Base-by-base conservation (phyloP, 2,888 invertebrate species). In the Willowsia nigromaculata region DNA sequence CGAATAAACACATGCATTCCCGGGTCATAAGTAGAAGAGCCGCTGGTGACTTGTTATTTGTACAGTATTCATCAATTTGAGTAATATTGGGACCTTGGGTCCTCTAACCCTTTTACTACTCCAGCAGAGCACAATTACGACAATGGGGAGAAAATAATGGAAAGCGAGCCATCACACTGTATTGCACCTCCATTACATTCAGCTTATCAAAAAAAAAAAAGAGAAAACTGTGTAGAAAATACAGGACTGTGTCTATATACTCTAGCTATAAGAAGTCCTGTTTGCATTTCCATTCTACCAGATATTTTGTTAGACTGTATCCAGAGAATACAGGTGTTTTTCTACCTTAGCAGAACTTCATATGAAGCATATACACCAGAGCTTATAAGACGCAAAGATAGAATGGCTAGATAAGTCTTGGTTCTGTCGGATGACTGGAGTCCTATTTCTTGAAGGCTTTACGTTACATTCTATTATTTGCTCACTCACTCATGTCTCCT, bases 21-120 rank as follows among this genome's bases (percentile, higher is more conserved):
- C n/a, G 56, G 33, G 33, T 56, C 33, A 56, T 56, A 80, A 80
- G 25, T 56, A 80, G 80, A 85, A 85, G 71, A 85, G 53, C 85
- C 80, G 37, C 85, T 80, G 37, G 85, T 86, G 85, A 80, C 85
- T 78, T 86, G 85, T 78, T 86, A 86, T 86, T 86, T 86, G 80
- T 86, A 68, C 27, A 50, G 68, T 68, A 68, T 80, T 86, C 78
- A 86, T 86, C 85, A 86, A 65, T 80, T 86, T 86, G 85, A 86
- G 85, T 86, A 86, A 80, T 85, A 85, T 85, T 47, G 65, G 80
- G 53, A 62, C 85, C 68, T 78, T 86, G 85, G 85, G 78, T 80
- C 37, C 78, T 74, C 84, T 84, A 71, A 84, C 84, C 71, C 71
- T 56, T 84, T 68, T 84, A 62, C 50, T 74, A 65, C 43, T 59